Evolutionary conservation across 2,113 vertebrate genomes (phyloP), one percentile per base, ranked within the genome.

Genomic region (Actinemys pallida): DNA sequence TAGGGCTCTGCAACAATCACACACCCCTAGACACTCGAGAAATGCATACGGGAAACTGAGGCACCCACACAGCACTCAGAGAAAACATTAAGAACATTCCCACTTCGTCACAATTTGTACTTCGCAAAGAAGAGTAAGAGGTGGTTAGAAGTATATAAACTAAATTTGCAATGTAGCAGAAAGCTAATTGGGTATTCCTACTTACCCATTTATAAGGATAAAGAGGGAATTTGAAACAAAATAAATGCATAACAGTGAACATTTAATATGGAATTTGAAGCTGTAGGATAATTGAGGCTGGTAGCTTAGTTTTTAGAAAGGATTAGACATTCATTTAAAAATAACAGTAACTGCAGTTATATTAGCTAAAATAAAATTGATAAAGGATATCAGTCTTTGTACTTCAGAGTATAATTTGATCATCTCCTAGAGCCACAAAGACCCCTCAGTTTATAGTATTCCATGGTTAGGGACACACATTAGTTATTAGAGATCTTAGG

Each of bases 121-220:
- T 87, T 84, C 45, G 35, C 42, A 54, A 80, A 82, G 88, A 69
- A 75, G 20, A 81, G 1, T 54, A 91, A 56, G 29, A n/a, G 10
- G 56, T 49, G 85, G 69, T 80, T 81, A 10, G 16, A 84, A 81
- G 81, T 86, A 20, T 84, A n/a, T 35, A 25, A 47, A 1, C 35
- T 35, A 84, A 56, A 52, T 62, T 56, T 92, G 56, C 84, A 89
- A 57, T 25, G 25, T 83, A 92, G 72, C 62, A 95, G 81, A 93
- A 90, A 53, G 62, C 42, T 31, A 72, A 88, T 56, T 45, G 8
- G 0, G 1, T 90, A n/a, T 39, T 83, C 52, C 47, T 94, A 2
- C 72, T 75, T 45, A 12, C 10, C 20, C 4, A 2, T 89, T 78
- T 81, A 22, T 75, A 78, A 25, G 49, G 56, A 47, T 76, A 9